These are phyloP conservation scores for Aphelocoma californica DNA, from an alignment of 2,797 vertebrate species.

Conservation along the genomic window DNA sequence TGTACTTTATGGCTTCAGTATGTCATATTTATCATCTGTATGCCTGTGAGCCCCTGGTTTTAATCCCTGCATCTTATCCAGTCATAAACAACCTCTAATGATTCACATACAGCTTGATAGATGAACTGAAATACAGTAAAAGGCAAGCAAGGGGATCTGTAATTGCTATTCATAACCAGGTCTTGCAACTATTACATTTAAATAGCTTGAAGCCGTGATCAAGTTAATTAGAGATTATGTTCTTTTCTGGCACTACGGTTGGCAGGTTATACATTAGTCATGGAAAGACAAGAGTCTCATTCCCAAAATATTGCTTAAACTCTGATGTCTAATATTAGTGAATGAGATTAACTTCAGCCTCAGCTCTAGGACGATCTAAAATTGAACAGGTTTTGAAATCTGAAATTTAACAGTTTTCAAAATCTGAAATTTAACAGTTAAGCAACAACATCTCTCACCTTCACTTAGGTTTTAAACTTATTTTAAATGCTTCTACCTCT, in stretches of 20 bases:
- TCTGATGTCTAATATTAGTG: background rate
- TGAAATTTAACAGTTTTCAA: background rate
- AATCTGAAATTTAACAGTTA: background rate
- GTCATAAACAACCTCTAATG: background rate
- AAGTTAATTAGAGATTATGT: background rate
- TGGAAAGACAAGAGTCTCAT: background rate
- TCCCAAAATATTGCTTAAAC: background rate
- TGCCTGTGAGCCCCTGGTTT: background rate
- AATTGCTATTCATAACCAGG: conserved; percentile 12
- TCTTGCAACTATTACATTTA: background rate
- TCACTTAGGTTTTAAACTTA: background rate
- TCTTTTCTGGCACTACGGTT: background rate
- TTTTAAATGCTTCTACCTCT: background rate
- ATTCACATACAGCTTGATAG: background rate
- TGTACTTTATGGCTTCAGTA: background rate
- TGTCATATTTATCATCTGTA: background rate
- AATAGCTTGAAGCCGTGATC: background rate
- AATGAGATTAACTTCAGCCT: background rate
- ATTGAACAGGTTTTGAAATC: background rate
- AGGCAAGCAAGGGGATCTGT: background rate
- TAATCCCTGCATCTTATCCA: background rate
- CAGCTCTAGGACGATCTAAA: background rate
- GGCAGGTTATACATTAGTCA: background rate
- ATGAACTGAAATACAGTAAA: conserved; percentile 1
- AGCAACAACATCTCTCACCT: background rate